Evolutionary conservation across 1,140 invertebrate genomes (phyloP).

Genomic region (Macrobrachium nipponense): DNA sequence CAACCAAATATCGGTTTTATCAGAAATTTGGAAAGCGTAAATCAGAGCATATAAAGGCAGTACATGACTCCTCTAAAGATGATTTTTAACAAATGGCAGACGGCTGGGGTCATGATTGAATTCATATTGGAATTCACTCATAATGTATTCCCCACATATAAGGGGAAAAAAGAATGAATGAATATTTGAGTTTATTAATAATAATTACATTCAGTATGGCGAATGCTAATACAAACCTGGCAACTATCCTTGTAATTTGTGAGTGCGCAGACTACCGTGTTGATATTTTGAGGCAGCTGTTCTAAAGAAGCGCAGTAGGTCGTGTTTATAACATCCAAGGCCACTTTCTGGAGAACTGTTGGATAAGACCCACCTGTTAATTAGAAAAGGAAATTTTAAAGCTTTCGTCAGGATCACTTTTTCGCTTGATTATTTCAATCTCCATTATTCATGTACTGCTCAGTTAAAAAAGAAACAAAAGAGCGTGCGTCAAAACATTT

Average conservation of each 20-base stretch:
- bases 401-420: not conserved
- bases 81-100: too few relatives aligned
- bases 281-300: not conserved
- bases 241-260: constrained; percentile 16
- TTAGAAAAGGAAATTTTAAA: not conserved
- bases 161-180: too few relatives aligned
- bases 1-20: too few relatives aligned
- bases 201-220: not conserved
- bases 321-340: constrained; percentile 10
- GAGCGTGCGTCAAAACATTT: too few relatives aligned
- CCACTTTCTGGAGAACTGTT: constrained; percentile 23
- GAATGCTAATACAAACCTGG: not conserved
- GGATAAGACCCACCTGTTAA: not conserved
- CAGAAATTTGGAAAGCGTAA: too few relatives aligned
- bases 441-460: not conserved
- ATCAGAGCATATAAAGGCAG: too few relatives aligned
- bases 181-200: too few relatives aligned
- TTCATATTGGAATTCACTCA: too few relatives aligned
- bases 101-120: too few relatives aligned
- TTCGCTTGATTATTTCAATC: not conserved
- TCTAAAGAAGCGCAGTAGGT: not conserved
- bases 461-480: too few relatives aligned
- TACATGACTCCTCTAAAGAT: too few relatives aligned
- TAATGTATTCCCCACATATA: too few relatives aligned
- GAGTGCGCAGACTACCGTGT: constrained; percentile 11